Percentiles rank a stretch among this genome's conserved stretches.
These are phyloP conservation scores for Bombus confusus DNA, from an alignment of 1,140 invertebrate species.

Conservation along the genomic window DNA sequence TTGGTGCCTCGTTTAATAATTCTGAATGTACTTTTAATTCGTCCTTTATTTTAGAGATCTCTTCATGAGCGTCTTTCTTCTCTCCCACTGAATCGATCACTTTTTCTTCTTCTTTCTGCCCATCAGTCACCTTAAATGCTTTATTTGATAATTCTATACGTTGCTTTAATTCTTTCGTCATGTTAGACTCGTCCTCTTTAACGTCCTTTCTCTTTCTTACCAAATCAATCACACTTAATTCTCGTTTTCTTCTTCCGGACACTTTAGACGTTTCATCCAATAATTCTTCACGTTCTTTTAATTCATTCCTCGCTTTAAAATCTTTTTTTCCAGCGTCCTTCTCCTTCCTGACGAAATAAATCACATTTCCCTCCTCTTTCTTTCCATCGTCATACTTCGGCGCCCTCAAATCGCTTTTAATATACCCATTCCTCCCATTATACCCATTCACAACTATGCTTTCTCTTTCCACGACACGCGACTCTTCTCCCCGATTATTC, in stretches of 20 bases:
- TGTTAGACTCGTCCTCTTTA: background rate
- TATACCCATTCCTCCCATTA: no score
- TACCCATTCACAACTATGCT: background rate
- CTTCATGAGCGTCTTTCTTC: background rate
- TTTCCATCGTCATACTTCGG: background rate
- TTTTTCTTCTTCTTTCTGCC: background rate
- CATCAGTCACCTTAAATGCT: no score
- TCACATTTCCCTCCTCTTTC: background rate
- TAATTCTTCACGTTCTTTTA: no score
- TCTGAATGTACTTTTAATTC: slow-evolving; percentile 28
- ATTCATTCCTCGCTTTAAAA: background rate
- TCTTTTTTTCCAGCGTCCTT: no score
- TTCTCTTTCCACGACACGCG: slow-evolving; percentile 21
- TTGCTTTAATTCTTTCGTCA: background rate
- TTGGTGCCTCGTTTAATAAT: slow-evolving; percentile 67
- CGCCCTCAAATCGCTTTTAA: background rate
- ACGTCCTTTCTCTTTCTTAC: background rate
- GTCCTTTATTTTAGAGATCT: background rate
- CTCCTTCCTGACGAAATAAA: no score
- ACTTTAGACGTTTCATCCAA: background rate
- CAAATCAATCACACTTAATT: background rate
- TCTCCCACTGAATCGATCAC: slow-evolving; percentile 61
- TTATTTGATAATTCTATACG: background rate
- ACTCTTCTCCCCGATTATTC: background rate
- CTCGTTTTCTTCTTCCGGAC: background rate